These are phyloP conservation scores for Chaetorhynchus papuensis DNA, from an alignment of 2,113 vertebrate genomes.

Conservation along the genomic window DNA sequence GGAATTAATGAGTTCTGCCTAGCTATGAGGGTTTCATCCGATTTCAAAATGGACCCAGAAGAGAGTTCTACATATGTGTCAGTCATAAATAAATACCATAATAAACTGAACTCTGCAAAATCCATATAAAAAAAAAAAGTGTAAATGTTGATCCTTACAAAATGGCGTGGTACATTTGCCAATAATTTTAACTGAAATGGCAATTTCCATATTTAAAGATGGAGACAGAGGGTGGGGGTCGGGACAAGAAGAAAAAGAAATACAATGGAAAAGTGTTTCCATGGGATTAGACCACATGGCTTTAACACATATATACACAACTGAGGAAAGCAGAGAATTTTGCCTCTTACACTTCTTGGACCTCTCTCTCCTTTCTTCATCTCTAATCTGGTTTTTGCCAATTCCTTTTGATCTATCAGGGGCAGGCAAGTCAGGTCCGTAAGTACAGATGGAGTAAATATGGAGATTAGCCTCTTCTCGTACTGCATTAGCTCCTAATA, in stretches of 20 bases:
- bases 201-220: conserved; percentile 47
- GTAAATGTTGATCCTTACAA: not conserved
- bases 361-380: conserved; percentile 69
- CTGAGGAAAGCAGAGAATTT: conserved; percentile 71
- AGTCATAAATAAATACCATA: not conserved
- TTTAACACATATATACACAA: conserved; percentile 67
- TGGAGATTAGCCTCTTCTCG: conserved; percentile 93
- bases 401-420: conserved; percentile 90
- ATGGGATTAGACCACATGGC: conserved; percentile 69
- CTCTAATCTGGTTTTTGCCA: conserved; percentile 92
- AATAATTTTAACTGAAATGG: conserved; percentile 23
- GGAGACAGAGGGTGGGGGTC: not conserved
- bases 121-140: not conserved
- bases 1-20: not conserved
- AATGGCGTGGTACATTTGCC: not conserved
- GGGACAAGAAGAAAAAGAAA: conserved; percentile 23
- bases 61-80: not conserved
- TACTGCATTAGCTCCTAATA: conserved; percentile 92
- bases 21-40: not conserved
- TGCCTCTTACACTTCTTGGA: conserved; percentile 72
- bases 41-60: not conserved
- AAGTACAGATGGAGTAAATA: conserved; percentile 95
- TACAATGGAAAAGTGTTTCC: conserved; percentile 51
- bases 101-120: not conserved
- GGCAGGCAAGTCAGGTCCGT: conserved; percentile 82